A percentile compares a stretch with the other conserved stretches of the same genome.
These are phyloP conservation scores for Aphaenogaster rudis DNA, from an alignment of 1,140 invertebrate genomes.

Conservation along the genomic window DNA sequence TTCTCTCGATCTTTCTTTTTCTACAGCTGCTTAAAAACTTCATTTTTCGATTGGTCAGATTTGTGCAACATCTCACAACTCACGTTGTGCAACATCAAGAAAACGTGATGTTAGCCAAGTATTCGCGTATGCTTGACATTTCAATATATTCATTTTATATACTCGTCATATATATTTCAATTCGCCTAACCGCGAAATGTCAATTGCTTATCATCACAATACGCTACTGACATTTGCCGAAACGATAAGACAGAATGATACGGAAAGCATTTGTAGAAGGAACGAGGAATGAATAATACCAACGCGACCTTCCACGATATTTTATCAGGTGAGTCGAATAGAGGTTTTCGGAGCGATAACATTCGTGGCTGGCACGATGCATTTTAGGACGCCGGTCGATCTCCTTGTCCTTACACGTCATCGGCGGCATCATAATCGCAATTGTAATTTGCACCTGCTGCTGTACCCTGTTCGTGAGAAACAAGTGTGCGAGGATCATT, in stretches of 20 bases:
- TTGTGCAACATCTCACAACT: background rate
- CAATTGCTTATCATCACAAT: background rate
- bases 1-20: background rate
- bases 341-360: background rate
- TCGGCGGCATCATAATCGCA: conserved; percentile 61
- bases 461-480: conserved; percentile 79
- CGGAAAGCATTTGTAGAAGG: background rate
- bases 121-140: background rate
- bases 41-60: background rate
- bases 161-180: background rate
- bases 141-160: conserved; percentile 12
- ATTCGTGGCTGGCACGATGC: background rate
- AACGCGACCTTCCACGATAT: background rate
- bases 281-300: conserved; percentile 34
- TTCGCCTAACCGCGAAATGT: conserved; percentile 20
- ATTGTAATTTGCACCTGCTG: conserved; percentile 78
- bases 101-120: conserved; percentile 24
- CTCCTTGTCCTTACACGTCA: conserved; percentile 59
- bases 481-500: conserved; percentile 68
- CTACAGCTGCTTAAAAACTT: background rate
- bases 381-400: conserved; percentile 26
- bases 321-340: conserved; percentile 34
- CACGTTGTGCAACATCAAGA: background rate
- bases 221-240: background rate
- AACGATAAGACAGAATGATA: background rate